Conservation (phyloP, 2,888 invertebrate species). For the Stegana nigrithorax region DNA sequence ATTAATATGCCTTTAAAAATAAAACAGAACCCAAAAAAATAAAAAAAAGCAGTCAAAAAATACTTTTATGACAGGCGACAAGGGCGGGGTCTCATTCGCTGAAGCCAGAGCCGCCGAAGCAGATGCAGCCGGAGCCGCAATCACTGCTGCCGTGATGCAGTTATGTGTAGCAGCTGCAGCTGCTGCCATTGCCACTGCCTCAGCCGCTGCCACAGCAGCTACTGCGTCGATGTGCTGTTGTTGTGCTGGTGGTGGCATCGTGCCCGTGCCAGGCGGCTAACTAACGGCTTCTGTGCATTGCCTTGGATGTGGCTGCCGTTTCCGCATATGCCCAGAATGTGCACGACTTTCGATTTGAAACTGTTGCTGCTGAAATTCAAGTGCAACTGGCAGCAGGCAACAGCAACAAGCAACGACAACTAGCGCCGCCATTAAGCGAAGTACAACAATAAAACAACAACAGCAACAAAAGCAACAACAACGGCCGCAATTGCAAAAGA, state of each 20-base stretch:
- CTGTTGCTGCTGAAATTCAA: conserved; percentile 51
- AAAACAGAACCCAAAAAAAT: neutral
- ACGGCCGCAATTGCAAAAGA: conserved; percentile 5
- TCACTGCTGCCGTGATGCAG: conserved; percentile 23
- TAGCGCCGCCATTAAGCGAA: conserved; percentile 59
- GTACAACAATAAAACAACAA: too few species aligned
- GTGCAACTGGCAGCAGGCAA: conserved; percentile 51
- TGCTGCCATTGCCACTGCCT: conserved; percentile 53
- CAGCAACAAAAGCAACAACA: conserved; percentile 22
- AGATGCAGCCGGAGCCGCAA: conserved; percentile 11
- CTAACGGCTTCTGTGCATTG: conserved; percentile 14
- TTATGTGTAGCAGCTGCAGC: conserved; percentile 28
- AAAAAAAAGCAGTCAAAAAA: neutral
- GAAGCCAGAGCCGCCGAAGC: conserved; percentile 43
- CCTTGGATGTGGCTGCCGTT: conserved; percentile 46
- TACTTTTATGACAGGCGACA: conserved; percentile 42
- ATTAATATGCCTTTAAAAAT: conserved; percentile 49
- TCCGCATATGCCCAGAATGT: conserved; percentile 57
- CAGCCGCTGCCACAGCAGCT: too few species aligned
- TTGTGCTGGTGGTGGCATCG: conserved; percentile 23
- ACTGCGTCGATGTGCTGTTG: too few species aligned
- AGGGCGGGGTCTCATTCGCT: conserved; percentile 36
- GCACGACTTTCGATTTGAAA: conserved; percentile 54
- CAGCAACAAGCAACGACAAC: conserved; percentile 41
- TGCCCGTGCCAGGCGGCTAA: neutral